phyloP scores from a whole-genome alignment of 2,797 vertebrate species.

The Anolis apletophallus region DNA sequence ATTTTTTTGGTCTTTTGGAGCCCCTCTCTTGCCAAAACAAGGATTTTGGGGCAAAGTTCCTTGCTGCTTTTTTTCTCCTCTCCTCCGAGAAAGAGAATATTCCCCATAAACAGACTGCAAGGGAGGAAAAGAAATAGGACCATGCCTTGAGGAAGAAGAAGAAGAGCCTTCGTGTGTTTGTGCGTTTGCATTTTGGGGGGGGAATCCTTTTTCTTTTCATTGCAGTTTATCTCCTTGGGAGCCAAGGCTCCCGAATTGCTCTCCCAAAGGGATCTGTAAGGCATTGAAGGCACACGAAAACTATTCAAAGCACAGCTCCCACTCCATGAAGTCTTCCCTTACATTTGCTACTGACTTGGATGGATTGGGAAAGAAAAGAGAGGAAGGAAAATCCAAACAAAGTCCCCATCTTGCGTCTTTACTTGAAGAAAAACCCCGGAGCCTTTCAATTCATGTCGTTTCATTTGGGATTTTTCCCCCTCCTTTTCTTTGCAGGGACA shows the following conservation, averaged over 20 bases:
- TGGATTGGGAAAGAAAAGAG: slow-evolving; percentile 58
- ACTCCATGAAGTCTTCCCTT: slow-evolving; percentile 58
- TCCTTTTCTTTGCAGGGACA: slow-evolving; percentile 29
- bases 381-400: too few species aligned
- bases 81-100: slow-evolving; percentile 1
- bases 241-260: not conserved
- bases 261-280: too few species aligned
- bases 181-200: too few species aligned
- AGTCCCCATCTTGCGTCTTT: slow-evolving; percentile 70
- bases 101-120: slow-evolving; percentile 34
- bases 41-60: slow-evolving; percentile 26
- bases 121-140: slow-evolving; percentile 42
- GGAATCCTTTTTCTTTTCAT: not conserved
- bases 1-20: slow-evolving; percentile 36
- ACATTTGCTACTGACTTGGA: slow-evolving; percentile 74
- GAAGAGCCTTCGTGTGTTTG: not conserved
- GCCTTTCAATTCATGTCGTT: slow-evolving; percentile 22
- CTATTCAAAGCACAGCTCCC: slow-evolving; percentile 56
- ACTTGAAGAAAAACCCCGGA: slow-evolving; percentile 77
- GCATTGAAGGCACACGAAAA: not conserved
- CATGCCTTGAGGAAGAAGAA: slow-evolving; percentile 42
- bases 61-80: not conserved
- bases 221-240: slow-evolving; percentile 25
- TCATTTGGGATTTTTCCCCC: not conserved
- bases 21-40: slow-evolving; percentile 53